phyloP scores from a whole-genome alignment of 2,797 vertebrate genomes.

The Neostethus bicornis region DNA sequence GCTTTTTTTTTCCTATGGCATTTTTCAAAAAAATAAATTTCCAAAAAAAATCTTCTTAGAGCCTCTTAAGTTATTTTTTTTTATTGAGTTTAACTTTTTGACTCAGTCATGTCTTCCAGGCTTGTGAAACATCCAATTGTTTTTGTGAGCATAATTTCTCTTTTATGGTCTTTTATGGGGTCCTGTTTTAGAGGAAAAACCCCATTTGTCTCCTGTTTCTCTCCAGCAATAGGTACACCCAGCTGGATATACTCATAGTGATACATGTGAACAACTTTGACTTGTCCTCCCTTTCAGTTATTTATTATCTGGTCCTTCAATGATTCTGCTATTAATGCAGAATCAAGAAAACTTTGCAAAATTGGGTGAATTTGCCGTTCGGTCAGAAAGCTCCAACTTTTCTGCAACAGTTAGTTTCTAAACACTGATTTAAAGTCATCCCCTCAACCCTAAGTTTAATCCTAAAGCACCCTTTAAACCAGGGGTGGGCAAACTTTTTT shows the following conservation, averaged over 20 bases:
- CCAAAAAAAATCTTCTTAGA: conserved; percentile 24
- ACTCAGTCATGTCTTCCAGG: neutral
- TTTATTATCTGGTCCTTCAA: too few species aligned
- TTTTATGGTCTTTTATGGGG: neutral
- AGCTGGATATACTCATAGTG: conserved; percentile 23
- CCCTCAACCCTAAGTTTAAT: too few species aligned
- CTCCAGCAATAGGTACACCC: conserved; percentile 1
- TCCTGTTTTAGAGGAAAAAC: neutral
- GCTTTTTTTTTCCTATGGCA: neutral
- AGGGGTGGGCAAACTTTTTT: too few species aligned
- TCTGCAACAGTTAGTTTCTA: too few species aligned
- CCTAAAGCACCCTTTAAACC: too few species aligned
- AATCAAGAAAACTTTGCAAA: too few species aligned
- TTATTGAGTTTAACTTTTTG: conserved; percentile 1
- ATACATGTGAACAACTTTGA: neutral
- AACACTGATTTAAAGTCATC: too few species aligned
- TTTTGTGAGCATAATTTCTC: neutral
- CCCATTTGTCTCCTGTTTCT: neutral
- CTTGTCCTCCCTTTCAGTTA: neutral
- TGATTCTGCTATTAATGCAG: too few species aligned
- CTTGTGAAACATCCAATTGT: neutral
- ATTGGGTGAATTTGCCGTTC: too few species aligned
- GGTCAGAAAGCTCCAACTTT: too few species aligned
- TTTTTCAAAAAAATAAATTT: conserved; percentile 19
- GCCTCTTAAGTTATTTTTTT: conserved; percentile 4